Percentiles rank a stretch among this genome's conserved stretches.
These are phyloP conservation scores for Rhingia rostrata DNA, from an alignment of 2,888 invertebrate species.

Conservation along the genomic window DNA sequence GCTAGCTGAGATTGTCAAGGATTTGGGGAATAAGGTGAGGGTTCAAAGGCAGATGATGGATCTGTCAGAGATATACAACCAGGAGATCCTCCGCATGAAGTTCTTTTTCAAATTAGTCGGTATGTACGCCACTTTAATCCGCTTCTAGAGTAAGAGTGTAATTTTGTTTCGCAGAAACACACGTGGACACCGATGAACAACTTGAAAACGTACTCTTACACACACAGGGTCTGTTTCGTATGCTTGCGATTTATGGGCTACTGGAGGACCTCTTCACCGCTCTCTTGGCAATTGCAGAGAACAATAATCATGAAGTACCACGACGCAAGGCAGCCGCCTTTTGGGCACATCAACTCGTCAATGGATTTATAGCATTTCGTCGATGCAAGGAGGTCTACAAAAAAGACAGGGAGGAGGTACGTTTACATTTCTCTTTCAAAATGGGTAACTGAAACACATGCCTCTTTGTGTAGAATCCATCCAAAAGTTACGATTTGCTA, in stretches of 20 bases:
- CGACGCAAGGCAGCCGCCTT: slow-evolving; percentile 79
- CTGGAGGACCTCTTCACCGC: slow-evolving; percentile 79
- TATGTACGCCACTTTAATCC: background rate
- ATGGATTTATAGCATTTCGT: slow-evolving; percentile 79
- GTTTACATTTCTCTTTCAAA: background rate
- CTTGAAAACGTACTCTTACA: slow-evolving; percentile 77
- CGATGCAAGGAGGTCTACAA: slow-evolving; percentile 80
- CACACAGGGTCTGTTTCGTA: slow-evolving; percentile 79
- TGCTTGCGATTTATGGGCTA: slow-evolving; percentile 79
- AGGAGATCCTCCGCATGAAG: slow-evolving; percentile 78
- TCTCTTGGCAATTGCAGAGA: slow-evolving; percentile 79
- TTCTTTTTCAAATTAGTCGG: slow-evolving; percentile 79
- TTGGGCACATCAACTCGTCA: slow-evolving; percentile 80
- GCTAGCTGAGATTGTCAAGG: slow-evolving; percentile 45
- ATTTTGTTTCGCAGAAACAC: slow-evolving; percentile 52
- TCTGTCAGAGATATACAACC: slow-evolving; percentile 77
- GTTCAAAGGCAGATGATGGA: slow-evolving; percentile 77
- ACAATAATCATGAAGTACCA: slow-evolving; percentile 71
- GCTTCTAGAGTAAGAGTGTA: background rate
- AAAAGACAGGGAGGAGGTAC: slow-evolving; percentile 79
- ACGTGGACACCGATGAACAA: slow-evolving; percentile 53
- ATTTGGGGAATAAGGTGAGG: slow-evolving; percentile 76
- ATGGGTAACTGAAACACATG: background rate
- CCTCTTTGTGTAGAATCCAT: slow-evolving; percentile 76
- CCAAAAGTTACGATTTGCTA: slow-evolving; percentile 75